Evolutionary conservation across 2,888 invertebrate genomes (phyloP), one percentile per base, ranked within the genome.

Genomic region (Alloplasta piceator): DNA sequence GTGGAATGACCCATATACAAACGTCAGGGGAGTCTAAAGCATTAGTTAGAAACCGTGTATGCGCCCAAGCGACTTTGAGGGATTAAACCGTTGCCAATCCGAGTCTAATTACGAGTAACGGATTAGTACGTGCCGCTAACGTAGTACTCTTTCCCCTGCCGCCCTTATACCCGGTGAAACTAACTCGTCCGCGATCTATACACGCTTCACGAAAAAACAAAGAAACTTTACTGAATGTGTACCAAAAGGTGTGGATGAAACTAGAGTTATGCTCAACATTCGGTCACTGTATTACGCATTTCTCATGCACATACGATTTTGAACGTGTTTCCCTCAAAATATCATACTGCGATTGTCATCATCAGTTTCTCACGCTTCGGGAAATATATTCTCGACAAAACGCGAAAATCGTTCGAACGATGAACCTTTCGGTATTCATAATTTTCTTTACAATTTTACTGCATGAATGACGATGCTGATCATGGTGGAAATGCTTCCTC

Each of bases 31-130:
- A 61, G 60, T 26, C 26, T 26, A 26, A 79, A 71, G 55, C 77
- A 14, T 78, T 82, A 78, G 71, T 71, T 75, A 56, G 75, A 46
- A 75, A 67, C 48, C 68, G 77, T 61, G 70, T 73, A 79, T 72
- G 73, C 80, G 70, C 64, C 63, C 46, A 72, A 78, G 55, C 86
- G 90, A 91, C 90, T 88, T 90, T 91, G 91, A 91, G 86, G 90
- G 89, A 91, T 91, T 91, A 89, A 91, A 90, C 91, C 91, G 90
- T 91, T 91, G 91, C 89, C 91, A 90, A 91, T 91, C 90, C 90
- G 87, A 89, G 89, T 90, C 91, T 91, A 91, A 91, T 91, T 91
- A 91, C 88, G 88, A 90, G 88, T 90, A 91, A 91, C 90, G 89
- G 89, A 91, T 91, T 91, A 90, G 90, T 89, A 90, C 87, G 89